Evolutionary conservation across 2,888 invertebrate genomes (phyloP), one percentile per base, ranked within the genome.

Genomic region (Emmelina monodactyla): DNA sequence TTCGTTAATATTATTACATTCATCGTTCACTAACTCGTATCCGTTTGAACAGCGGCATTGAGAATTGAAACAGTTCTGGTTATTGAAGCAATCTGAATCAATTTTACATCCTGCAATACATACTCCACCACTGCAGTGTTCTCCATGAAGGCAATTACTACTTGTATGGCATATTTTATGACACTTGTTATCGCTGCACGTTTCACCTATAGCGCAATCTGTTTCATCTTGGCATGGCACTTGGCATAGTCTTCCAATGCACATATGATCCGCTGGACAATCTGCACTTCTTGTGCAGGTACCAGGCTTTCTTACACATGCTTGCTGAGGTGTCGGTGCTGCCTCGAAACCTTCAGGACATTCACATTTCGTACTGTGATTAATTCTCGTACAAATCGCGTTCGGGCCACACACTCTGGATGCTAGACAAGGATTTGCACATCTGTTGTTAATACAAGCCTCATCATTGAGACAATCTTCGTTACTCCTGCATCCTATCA

Each of bases 141-240:
- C 94, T 32, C 94, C 94, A 2, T 91, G 89, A 49, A 94, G 79
- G 53, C 95, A 95, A 56, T 94, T 95, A 53, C 90, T 92, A 58
- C 93, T 93, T 7, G 90, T 88, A 56, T 92, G 93, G 59, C 94
- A 94, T 22, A 94, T 86, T 76, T 93, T 94, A 13, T 88, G 84
- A 53, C 94, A 94, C 43, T 88, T 83, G 44, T 84, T 88, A 48
- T 89, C 87, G 39, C 83, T 84, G 54, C 94, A 94, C 40, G 89
- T 85, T 70, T 94, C 94, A 10, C 94, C 94, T 28, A 88, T 84
- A 0, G 93, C 94, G 58, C 94, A 94, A 14, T 84, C 81, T 1
- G 82, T 80, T 41, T 86, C 87, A 41, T 88, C 87, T 45, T 83
- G 81, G 54, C 94, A 94, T 3, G 90, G 88, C 22, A 90, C 83